Evolutionary conservation across 2,113 vertebrate species (phyloP).

Genomic region (Syrmaticus mikado): DNA sequence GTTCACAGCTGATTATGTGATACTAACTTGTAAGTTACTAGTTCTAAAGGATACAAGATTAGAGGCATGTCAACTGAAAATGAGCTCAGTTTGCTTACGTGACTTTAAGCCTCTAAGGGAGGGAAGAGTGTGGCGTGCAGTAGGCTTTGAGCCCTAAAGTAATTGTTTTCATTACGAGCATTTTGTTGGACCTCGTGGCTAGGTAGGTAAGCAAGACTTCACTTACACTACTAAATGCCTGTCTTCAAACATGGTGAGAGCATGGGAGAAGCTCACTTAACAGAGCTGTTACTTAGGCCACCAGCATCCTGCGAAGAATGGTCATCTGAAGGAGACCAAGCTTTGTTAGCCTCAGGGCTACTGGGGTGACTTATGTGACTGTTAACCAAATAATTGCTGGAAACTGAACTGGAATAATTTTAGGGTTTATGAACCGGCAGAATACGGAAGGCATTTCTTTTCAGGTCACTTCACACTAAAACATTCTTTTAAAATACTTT

Average conservation of each 20-base stretch:
- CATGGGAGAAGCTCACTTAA: accelerated
- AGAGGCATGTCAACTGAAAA: not conserved
- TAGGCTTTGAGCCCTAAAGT: not conserved
- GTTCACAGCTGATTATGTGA: not conserved
- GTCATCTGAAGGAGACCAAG: accelerated
- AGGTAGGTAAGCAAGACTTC: not conserved
- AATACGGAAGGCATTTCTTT: not conserved
- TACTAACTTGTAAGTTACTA: not conserved
- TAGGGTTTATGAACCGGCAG: not conserved
- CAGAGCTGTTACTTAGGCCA: not conserved
- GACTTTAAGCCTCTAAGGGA: not conserved
- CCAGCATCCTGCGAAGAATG: not conserved
- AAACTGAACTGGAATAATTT: not conserved
- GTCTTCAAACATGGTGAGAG: not conserved
- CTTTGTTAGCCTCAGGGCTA: not conserved
- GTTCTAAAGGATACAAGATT: not conserved
- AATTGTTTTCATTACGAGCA: not conserved
- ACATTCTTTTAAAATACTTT: not conserved
- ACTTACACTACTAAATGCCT: not conserved
- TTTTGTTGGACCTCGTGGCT: not conserved
- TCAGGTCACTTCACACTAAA: not conserved
- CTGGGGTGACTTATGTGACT: not conserved
- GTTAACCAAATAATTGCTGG: not conserved
- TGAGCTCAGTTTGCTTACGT: not conserved
- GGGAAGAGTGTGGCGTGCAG: not conserved